Evolutionary conservation across 37 sponge, comb jelly and placozoan genomes (phyloP).

Genomic region (Ianthella basta): DNA sequence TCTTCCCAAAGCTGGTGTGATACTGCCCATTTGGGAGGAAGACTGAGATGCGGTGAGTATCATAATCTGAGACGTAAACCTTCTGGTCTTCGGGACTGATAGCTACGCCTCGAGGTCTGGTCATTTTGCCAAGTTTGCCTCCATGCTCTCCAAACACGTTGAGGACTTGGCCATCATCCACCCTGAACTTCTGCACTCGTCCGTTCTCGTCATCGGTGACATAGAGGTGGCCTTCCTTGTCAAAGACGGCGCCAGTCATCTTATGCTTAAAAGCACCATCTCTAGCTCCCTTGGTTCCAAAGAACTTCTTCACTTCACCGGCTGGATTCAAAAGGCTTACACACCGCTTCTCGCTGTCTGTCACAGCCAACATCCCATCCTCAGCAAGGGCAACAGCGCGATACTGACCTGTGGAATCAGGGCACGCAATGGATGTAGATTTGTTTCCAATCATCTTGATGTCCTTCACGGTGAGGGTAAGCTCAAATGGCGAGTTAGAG

Average conservation of each 20-base stretch:
- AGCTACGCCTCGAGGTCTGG: constrained; percentile 18
- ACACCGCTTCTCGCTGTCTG: constrained; percentile 22
- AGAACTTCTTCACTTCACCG: neutral
- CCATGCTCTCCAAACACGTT: constrained; percentile 20
- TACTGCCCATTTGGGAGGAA: constrained; percentile 40
- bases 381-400: constrained; percentile 1
- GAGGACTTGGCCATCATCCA: constrained; percentile 14
- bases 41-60: constrained; percentile 40
- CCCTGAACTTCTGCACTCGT: constrained; percentile 12
- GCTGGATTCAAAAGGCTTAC: neutral
- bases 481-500: neutral
- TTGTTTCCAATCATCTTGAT: constrained; percentile 18
- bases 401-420: neutral
- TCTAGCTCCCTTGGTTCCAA: constrained; percentile 16
- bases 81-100: neutral
- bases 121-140: constrained; percentile 1
- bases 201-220: constrained; percentile 24
- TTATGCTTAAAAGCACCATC: constrained; percentile 28
- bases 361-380: neutral
- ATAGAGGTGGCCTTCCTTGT: constrained; percentile 15
- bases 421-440: neutral
- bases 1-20: constrained; percentile 35
- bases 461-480: constrained; percentile 23
- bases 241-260: constrained; percentile 15
- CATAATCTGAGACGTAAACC: constrained; percentile 40